phyloP scores from a whole-genome alignment of 2,113 vertebrate species.

The Coregonus clupeaformis region DNA sequence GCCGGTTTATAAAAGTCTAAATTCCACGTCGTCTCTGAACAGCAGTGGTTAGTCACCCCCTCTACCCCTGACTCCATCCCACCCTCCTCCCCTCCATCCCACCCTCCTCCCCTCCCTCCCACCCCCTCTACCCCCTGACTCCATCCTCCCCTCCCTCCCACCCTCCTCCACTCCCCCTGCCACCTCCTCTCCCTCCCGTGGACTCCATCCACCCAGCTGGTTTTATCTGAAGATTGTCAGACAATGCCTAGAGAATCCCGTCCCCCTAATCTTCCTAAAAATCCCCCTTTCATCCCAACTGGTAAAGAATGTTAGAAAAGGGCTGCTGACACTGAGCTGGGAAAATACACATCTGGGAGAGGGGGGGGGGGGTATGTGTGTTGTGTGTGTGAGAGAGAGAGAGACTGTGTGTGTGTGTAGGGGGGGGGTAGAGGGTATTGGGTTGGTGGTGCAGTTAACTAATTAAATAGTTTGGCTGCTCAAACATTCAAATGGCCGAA shows the following conservation, averaged over 20 bases:
- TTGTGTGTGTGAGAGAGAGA: slow-evolving; percentile 29
- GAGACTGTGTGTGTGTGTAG: slow-evolving; percentile 36
- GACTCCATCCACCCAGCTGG: slow-evolving; percentile 69
- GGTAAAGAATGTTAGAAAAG: slow-evolving; percentile 98
- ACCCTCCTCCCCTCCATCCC: slow-evolving; percentile 20
- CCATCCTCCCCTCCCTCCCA: slow-evolving; percentile 11
- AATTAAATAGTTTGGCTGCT: slow-evolving; percentile 95
- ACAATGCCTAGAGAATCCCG: slow-evolving; percentile 94
- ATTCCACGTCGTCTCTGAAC: slow-evolving; percentile 37
- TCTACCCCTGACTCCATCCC: slow-evolving; percentile 2
- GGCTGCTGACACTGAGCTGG: slow-evolving; percentile 83
- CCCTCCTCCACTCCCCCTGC: slow-evolving; percentile 5
- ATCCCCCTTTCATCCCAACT: slow-evolving; percentile 98
- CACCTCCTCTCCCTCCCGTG: slow-evolving; percentile 41
- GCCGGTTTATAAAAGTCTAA: slow-evolving; percentile 48
- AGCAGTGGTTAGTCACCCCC: slow-evolving; percentile 6
- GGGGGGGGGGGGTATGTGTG: slow-evolving; percentile 33
- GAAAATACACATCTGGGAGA: slow-evolving; percentile 81
- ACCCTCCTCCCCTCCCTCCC: slow-evolving; percentile 21
- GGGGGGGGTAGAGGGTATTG: slow-evolving; percentile 23
- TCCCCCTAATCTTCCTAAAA: slow-evolving; percentile 98
- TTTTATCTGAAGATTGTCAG: slow-evolving; percentile 95
- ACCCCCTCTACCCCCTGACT: slow-evolving; percentile 30
- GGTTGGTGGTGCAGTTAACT: slow-evolving; percentile 81
- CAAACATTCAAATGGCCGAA: slow-evolving; percentile 88